These are phyloP conservation scores for Dryocosmus kuriphilus DNA, from an alignment of 2,888 invertebrate species.

Conservation along the genomic window DNA sequence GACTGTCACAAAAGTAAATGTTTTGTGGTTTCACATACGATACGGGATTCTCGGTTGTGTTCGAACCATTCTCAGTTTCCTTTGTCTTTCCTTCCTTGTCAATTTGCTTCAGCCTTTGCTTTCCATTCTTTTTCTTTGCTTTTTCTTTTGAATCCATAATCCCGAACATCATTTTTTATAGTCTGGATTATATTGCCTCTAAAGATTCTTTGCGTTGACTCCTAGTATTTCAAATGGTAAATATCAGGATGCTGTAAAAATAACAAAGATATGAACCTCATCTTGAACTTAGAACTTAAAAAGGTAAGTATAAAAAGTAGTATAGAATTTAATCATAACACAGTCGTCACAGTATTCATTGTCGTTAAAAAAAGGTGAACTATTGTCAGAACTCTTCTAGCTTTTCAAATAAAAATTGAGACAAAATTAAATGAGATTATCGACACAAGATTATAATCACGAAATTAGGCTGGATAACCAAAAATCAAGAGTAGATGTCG, in stretches of 20 bases:
- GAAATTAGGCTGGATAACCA: too few relatives aligned
- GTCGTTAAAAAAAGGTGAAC: too few relatives aligned
- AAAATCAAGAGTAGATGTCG: too few relatives aligned
- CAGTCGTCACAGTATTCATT: too few relatives aligned
- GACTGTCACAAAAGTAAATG: constrained; percentile 74
- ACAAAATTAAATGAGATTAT: too few relatives aligned
- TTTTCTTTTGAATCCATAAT: constrained; percentile 85
- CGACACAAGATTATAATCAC: too few relatives aligned
- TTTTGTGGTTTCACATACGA: constrained; percentile 74
- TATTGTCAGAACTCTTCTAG: too few relatives aligned
- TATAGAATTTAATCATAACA: too few relatives aligned
- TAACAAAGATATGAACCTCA: not conserved
- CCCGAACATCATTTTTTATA: constrained; percentile 84
- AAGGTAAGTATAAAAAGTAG: too few relatives aligned
- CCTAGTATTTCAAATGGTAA: constrained; percentile 92
- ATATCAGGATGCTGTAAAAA: constrained; percentile 85
- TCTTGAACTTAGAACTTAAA: not conserved
- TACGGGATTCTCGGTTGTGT: constrained; percentile 75
- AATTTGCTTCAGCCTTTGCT: constrained; percentile 68
- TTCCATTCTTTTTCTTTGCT: constrained; percentile 78
- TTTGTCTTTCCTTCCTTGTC: constrained; percentile 68
- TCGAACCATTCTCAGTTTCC: constrained; percentile 68
- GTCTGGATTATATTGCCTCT: constrained; percentile 86
- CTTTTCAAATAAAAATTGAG: too few relatives aligned
- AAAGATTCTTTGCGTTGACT: constrained; percentile 84